Percentiles rank a stretch among this genome's conserved stretches.
Evolutionary conservation across 2,888 invertebrate genomes (phyloP).

Genomic region (Heliconius erato): DNA sequence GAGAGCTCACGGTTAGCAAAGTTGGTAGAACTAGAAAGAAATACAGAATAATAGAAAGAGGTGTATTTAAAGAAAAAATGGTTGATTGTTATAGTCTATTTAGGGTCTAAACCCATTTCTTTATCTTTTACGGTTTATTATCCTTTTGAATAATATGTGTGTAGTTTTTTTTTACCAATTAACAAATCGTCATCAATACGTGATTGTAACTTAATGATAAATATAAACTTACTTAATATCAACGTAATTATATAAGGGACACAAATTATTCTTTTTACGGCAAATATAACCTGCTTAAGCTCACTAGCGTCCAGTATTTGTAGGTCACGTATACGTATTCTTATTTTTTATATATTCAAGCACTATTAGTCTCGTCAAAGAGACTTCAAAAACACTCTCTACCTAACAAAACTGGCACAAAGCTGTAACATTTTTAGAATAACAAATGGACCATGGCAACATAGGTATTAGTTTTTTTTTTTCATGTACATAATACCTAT

Average conservation of each 20-base stretch:
- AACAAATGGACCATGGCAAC: not conserved
- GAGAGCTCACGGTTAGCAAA: not conserved
- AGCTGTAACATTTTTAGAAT: not conserved
- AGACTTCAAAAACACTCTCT: conserved; percentile 15
- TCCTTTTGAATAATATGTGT: no score
- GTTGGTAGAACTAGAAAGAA: not conserved
- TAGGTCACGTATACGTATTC: not conserved
- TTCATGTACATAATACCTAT: not conserved
- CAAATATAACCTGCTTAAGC: not conserved
- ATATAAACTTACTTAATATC: not conserved
- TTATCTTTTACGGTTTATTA: no score
- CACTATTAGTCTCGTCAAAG: conserved; percentile 23
- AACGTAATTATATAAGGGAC: not conserved
- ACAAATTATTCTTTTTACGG: conserved; percentile 11
- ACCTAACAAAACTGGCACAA: not conserved
- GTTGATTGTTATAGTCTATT: no score
- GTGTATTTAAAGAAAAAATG: no score
- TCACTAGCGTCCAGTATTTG: not conserved
- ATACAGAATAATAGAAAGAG: no score
- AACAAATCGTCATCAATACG: no score
- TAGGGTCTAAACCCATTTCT: no score
- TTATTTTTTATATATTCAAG: not conserved
- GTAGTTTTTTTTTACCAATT: no score
- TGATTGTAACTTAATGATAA: not conserved
- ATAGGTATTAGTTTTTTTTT: not conserved